phyloP scores from a whole-genome alignment of 2,888 invertebrate species.

The Poecilobothrus nobilitatus region DNA sequence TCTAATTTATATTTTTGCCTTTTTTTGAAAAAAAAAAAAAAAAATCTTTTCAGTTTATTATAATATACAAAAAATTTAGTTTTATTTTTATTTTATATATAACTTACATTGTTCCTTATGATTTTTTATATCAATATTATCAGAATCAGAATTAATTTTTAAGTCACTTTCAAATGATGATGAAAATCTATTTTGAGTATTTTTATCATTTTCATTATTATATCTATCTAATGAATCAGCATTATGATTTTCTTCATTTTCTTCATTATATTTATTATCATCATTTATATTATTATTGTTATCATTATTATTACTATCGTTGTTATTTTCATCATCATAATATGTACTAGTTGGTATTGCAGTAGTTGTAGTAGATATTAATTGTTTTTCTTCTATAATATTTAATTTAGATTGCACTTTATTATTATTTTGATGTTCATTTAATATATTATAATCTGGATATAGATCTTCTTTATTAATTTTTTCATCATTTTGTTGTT shows the following conservation, averaged over 20 bases:
- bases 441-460: not conserved
- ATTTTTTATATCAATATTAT: slow-evolving; percentile 18
- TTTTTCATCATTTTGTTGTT: slow-evolving; percentile 13
- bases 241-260: slow-evolving; percentile 13
- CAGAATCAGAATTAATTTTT: not conserved
- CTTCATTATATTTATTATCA: slow-evolving; percentile 17
- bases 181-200: slow-evolving; percentile 16
- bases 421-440: slow-evolving; percentile 19
- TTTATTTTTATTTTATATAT: too few relatives aligned
- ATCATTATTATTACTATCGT: slow-evolving; percentile 19
- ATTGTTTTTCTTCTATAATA: slow-evolving; percentile 15
- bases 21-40: too few relatives aligned
- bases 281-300: not conserved
- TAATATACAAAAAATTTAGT: too few relatives aligned
- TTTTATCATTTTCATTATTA: slow-evolving; percentile 21
- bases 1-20: too few relatives aligned
- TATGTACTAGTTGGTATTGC: slow-evolving; percentile 14
- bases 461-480: slow-evolving; percentile 15
- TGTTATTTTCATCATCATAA: slow-evolving; percentile 17
- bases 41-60: too few relatives aligned
- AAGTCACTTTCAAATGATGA: not conserved
- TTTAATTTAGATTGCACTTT: slow-evolving; percentile 19
- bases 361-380: slow-evolving; percentile 19
- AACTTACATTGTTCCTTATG: slow-evolving; percentile 24
- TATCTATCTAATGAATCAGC: slow-evolving; percentile 15